Conservation (phyloP, 1,140 invertebrate species). For the Adoxophyes honmai region DNA sequence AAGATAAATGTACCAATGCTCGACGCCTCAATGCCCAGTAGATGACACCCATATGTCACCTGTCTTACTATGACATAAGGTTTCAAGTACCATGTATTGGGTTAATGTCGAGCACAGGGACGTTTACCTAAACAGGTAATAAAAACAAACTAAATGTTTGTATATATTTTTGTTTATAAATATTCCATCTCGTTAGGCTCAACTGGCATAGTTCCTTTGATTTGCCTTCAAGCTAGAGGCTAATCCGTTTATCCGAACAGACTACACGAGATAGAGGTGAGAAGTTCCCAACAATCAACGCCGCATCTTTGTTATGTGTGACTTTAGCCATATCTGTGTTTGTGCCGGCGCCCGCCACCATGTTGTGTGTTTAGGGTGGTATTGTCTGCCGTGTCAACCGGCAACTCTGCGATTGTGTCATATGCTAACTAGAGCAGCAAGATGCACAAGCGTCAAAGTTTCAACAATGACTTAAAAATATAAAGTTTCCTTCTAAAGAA, state of each 20-base stretch:
- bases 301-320: slow-evolving; percentile 8
- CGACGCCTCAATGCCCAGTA: no score
- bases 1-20: no score
- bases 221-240: not conserved
- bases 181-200: not conserved
- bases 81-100: no score
- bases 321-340: slow-evolving; percentile 13
- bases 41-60: no score
- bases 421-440: slow-evolving; percentile 10
- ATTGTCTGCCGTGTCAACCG: slow-evolving; percentile 4
- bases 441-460: slow-evolving; percentile 4
- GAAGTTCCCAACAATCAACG: slow-evolving; percentile 10
- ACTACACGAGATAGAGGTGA: slow-evolving; percentile 1
- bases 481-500: no score
- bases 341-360: not conserved
- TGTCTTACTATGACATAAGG: no score
- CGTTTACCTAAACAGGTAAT: no score
- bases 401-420: slow-evolving; percentile 1
- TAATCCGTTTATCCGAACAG: slow-evolving; percentile 8
- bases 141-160: no score
- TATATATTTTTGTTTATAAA: no score
- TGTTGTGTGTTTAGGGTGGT: slow-evolving; percentile 5
- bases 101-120: no score
- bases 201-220: not conserved
- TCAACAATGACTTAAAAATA: not conserved